These are phyloP conservation scores for Trialeurodes vaporariorum DNA, from an alignment of 1,140 invertebrate species.

Conservation along the genomic window DNA sequence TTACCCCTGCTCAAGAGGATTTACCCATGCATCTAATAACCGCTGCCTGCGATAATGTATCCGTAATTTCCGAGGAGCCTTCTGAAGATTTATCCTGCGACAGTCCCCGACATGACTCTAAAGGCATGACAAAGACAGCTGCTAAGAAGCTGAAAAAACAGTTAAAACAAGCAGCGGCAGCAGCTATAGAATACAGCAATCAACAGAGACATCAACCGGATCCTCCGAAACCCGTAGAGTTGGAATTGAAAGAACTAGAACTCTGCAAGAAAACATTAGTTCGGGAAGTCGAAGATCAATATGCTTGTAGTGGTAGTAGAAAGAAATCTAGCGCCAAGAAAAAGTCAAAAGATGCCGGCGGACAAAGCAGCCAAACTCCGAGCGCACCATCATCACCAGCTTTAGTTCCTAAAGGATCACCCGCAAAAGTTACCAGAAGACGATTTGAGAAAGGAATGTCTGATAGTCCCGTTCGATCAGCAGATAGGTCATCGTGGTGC, in stretches of 20 bases:
- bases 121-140: not conserved
- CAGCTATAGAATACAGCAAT: too few relatives aligned
- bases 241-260: not conserved
- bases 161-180: not conserved
- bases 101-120: not conserved
- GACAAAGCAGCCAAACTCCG: not conserved
- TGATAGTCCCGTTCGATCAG: constrained; percentile 44
- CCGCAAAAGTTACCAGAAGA: constrained; percentile 17
- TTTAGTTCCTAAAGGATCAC: not conserved
- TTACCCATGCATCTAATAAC: constrained; percentile 30
- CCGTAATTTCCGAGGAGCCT: constrained; percentile 6
- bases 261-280: not conserved
- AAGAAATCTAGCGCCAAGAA: not conserved
- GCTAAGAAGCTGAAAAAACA: not conserved
- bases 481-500: constrained; percentile 25
- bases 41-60: constrained; percentile 1
- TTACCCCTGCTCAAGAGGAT: constrained; percentile 46
- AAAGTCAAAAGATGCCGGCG: not conserved
- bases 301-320: not conserved
- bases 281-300: not conserved
- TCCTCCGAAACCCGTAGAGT: not conserved
- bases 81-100: constrained; percentile 6
- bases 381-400: not conserved
- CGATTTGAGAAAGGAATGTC: constrained; percentile 10
- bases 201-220: too few relatives aligned